phyloP scores from a whole-genome alignment of 1,140 invertebrate species.

The Ips typographus region DNA sequence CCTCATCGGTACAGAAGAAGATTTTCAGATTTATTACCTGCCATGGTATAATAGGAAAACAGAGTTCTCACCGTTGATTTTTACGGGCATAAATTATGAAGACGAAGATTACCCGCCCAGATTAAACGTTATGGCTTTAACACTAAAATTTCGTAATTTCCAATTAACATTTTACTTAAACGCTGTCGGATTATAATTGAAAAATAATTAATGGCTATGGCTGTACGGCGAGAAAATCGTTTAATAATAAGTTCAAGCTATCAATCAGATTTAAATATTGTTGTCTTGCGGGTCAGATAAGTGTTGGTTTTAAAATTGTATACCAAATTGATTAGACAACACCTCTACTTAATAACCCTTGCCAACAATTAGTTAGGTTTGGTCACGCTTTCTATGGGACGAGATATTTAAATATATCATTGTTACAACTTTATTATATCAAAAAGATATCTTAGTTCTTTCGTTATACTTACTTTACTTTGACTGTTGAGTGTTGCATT shows the following conservation, averaged over 20 bases:
- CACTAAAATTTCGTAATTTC: conserved; percentile 27
- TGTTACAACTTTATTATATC: no score
- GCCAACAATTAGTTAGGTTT: neutral
- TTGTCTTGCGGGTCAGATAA: conserved; percentile 15
- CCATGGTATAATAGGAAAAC: conserved; percentile 6
- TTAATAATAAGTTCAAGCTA: conserved; percentile 22
- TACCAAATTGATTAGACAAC: conserved; percentile 12
- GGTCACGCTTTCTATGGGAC: neutral
- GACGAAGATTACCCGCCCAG: conserved; percentile 10
- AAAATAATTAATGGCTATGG: conserved; percentile 28
- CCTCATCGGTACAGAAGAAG: neutral
- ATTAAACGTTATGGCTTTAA: conserved; percentile 14
- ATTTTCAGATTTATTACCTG: conserved; percentile 11
- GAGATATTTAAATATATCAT: no score
- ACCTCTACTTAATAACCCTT: conserved; percentile 1
- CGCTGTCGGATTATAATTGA: conserved; percentile 30
- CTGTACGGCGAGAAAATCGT: conserved; percentile 13
- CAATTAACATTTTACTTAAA: conserved; percentile 32
- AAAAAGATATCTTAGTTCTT: no score
- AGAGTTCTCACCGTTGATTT: conserved; percentile 15
- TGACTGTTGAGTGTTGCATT: no score
- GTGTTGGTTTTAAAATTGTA: conserved; percentile 4
- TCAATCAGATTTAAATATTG: conserved; percentile 19
- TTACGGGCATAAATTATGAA: conserved; percentile 19
- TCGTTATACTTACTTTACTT: no score